Evolutionary conservation across 2,113 vertebrate genomes (phyloP).

Genomic region (human): GRCh38 chr2:223675501-223676000

Average conservation of each 20-base stretch:
- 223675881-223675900: neutral
- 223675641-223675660: rapidly evolving
- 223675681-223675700: neutral
- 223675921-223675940: neutral
- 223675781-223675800: neutral
- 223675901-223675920: neutral
- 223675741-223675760: neutral
- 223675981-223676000: slow-evolving; percentile 43
- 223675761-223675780: neutral
- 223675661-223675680: neutral
- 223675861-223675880: neutral
- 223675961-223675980: slow-evolving; percentile 55
- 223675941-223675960: neutral
- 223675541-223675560: no score
- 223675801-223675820: neutral
- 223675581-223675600: neutral
- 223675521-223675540: neutral
- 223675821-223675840: neutral
- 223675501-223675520: neutral
- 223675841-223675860: neutral
- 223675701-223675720: neutral
- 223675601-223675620: neutral
- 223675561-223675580: neutral
- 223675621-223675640: no score
- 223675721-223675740: neutral